Evolutionary conservation across 2,888 invertebrate species (phyloP), one percentile per base, ranked within the genome.

Genomic region (Andrena trimmerana): DNA sequence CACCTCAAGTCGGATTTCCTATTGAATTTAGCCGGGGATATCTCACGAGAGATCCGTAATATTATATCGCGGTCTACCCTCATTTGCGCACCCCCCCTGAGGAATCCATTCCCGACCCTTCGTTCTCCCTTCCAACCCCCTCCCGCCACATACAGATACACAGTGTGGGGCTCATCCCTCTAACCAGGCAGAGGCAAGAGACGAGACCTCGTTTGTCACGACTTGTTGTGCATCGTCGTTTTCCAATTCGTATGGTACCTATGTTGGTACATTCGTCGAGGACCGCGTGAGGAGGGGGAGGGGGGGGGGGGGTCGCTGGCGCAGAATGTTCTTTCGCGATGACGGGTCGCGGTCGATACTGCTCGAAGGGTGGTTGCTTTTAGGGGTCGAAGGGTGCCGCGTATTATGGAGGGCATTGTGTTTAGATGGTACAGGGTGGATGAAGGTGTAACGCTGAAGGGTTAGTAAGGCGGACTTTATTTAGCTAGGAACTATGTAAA

Each of bases 191-290:
- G 33, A 31, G 29, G 8, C 2, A n/a, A 54, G 67, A 67, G 24
- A 57, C 66, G 50, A 70, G 73, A 75, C 57, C 74, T 85, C 80
- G 72, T 85, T 84, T 73, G 84, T 85, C 85, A 81, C 75, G 78
- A 59, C 63, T 75, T 81, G 81, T 85, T 81, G 85, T 70, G 73
- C 81, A 76, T 60, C 54, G 59, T 68, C 72, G 65, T 81, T 83
- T 78, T 69, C 77, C 84, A 70, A 84, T 84, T 85, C 81, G 68
- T 62, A 16, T 57, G 59, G 78, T 74, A 81, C 78, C 59, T 24
- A 42, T 42, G 42, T 42, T 13, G 42, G 16, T 50, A 59, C 57
- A 59, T 68, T 60, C 71, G 31, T 5, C 31, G 54, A 10, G 36
- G 27, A 42, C n/a, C 0, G 5, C 2, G n/a, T n/a, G n/a, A n/a